Evolutionary conservation across 2,888 invertebrate species (phyloP).

Genomic region (Phanerotoma sp.): DNA sequence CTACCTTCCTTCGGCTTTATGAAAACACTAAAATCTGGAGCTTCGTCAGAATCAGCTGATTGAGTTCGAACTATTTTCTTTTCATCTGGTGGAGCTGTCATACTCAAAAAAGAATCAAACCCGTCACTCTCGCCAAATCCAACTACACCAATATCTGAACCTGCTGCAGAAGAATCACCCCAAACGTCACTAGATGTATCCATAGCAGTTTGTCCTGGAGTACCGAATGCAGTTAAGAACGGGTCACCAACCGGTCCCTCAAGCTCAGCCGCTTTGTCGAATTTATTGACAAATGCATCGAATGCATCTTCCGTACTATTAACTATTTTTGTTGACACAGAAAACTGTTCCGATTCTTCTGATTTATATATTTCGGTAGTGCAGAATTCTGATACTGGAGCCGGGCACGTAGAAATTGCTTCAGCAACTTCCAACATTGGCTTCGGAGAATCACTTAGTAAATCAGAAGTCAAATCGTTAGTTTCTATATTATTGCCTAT

Average conservation of each 20-base stretch:
- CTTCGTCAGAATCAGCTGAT: slow-evolving; percentile 78
- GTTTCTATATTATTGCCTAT: slow-evolving; percentile 15
- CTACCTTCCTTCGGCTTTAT: slow-evolving; percentile 67
- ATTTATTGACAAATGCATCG: slow-evolving; percentile 88
- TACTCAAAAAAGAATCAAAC: slow-evolving; percentile 78
- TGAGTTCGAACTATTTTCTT: slow-evolving; percentile 64
- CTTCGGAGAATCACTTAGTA: slow-evolving; percentile 34
- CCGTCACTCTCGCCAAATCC: slow-evolving; percentile 71
- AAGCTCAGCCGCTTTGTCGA: slow-evolving; percentile 69
- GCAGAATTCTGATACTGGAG: slow-evolving; percentile 46
- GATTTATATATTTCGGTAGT: slow-evolving; percentile 34
- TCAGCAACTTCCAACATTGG: slow-evolving; percentile 22
- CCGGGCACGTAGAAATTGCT: slow-evolving; percentile 40
- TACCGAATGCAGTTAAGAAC: slow-evolving; percentile 61
- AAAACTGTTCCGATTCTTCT: slow-evolving; percentile 44
- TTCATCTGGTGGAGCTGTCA: slow-evolving; percentile 77
- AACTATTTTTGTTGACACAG: slow-evolving; percentile 43
- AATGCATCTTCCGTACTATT: slow-evolving; percentile 65
- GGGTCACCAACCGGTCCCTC: slow-evolving; percentile 57
- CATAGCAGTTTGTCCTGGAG: slow-evolving; percentile 53
- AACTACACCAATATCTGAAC: slow-evolving; percentile 46
- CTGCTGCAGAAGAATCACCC: slow-evolving; percentile 53
- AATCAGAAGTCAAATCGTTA: slow-evolving; percentile 36
- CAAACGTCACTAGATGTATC: slow-evolving; percentile 57
- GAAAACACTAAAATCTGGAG: slow-evolving; percentile 78